These are phyloP conservation scores for Petrosia ficiformis DNA, from an alignment of 37 sponge, comb jelly and placozoan species.

Conservation along the genomic window DNA sequence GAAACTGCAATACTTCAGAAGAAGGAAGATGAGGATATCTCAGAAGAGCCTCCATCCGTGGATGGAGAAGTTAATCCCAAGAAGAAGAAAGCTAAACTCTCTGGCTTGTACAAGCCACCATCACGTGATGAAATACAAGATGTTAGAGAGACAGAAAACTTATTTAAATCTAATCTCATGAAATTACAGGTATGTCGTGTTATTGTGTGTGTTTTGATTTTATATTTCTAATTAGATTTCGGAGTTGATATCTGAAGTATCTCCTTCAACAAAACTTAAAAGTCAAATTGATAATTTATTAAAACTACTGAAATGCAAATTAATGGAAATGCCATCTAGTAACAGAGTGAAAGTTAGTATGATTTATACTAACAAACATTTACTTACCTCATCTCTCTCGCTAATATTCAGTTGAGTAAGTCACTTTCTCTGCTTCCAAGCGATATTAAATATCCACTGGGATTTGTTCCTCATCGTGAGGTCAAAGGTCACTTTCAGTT, in stretches of 20 bases:
- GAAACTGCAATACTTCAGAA: too few species aligned
- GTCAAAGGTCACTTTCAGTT: conserved; percentile 66
- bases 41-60: too few species aligned
- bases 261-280: conserved; percentile 27
- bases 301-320: too few species aligned
- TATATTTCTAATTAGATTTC: conserved; percentile 46
- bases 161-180: conserved; percentile 78
- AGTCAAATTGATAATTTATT: too few species aligned
- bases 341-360: too few species aligned
- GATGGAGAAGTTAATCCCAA: too few species aligned
- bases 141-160: conserved; percentile 76
- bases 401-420: conserved; percentile 52
- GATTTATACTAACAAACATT: too few species aligned
- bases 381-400: too few species aligned
- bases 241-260: conserved; percentile 76
- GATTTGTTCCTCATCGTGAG: conserved; percentile 1
- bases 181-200: conserved; percentile 61
- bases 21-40: too few species aligned
- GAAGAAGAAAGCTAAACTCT: neutral
- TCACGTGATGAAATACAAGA: conserved; percentile 79
- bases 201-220: neutral
- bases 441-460: conserved; percentile 51
- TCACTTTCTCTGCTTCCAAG: conserved; percentile 22
- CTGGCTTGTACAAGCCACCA: conserved; percentile 67
- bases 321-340: too few species aligned